Conservation (phyloP, 1,140 invertebrate species). For the Apis laboriosa region DNA sequence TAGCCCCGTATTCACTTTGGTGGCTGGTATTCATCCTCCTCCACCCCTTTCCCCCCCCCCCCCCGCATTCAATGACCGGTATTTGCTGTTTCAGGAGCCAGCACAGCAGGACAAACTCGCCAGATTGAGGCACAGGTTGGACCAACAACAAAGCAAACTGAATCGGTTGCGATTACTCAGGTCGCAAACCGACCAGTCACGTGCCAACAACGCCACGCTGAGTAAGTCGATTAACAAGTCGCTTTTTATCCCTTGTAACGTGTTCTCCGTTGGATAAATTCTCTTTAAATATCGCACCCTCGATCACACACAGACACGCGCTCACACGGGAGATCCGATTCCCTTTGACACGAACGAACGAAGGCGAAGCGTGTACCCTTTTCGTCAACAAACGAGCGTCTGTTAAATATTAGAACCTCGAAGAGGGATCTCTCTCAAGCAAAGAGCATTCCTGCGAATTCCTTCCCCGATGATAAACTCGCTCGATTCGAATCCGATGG, state of each 20-base stretch:
- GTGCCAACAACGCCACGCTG: slow-evolving; percentile 93
- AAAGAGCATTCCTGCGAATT: too few relatives aligned
- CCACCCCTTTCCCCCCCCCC: too few relatives aligned
- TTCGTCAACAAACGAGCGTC: too few relatives aligned
- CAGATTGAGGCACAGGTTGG: slow-evolving; percentile 93
- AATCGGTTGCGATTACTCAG: slow-evolving; percentile 93
- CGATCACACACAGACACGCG: too few relatives aligned
- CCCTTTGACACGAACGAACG: too few relatives aligned
- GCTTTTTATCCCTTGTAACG: not conserved
- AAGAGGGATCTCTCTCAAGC: too few relatives aligned
- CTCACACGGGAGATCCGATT: too few relatives aligned
- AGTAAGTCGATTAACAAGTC: slow-evolving; percentile 86
- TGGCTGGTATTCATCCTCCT: not conserved
- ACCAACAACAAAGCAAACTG: slow-evolving; percentile 96
- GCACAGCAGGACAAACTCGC: slow-evolving; percentile 94
- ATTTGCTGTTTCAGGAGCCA: slow-evolving; percentile 82
- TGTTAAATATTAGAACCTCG: too few relatives aligned
- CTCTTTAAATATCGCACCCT: too few relatives aligned
- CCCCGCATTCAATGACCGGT: not conserved
- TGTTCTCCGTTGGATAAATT: not conserved
- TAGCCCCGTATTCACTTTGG: slow-evolving; percentile 2
- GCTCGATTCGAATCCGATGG: too few relatives aligned
- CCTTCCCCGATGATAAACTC: too few relatives aligned
- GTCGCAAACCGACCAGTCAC: slow-evolving; percentile 95
- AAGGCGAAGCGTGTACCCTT: too few relatives aligned